phyloP scores from a whole-genome alignment of 2,797 vertebrate genomes.

The Clarias platycephalus region DNA sequence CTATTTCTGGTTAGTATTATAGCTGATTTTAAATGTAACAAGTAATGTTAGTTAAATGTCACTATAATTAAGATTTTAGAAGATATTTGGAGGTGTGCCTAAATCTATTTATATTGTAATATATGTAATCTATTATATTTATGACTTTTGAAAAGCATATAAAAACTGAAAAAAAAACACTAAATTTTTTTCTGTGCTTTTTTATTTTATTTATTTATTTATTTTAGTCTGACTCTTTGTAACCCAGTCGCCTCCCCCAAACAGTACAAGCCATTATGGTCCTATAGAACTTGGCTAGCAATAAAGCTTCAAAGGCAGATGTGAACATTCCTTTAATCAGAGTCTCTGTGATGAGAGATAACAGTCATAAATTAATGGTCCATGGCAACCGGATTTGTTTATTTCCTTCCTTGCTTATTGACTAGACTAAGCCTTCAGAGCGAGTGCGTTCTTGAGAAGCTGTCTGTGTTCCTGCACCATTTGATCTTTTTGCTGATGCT shows the following conservation, averaged over 20 bases:
- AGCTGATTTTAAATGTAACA: background rate
- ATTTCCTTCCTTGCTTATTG: constrained; percentile 23
- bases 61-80: background rate
- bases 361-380: constrained; percentile 68
- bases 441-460: constrained; percentile 38
- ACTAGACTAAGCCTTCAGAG: constrained; percentile 53
- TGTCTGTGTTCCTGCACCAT: constrained; percentile 35
- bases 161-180: background rate
- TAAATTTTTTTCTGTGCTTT: background rate
- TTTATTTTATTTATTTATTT: background rate
- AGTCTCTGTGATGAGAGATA: constrained; percentile 67
- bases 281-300: constrained; percentile 51
- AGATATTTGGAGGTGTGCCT: background rate
- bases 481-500: constrained; percentile 50
- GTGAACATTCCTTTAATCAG: constrained; percentile 66
- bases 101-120: background rate
- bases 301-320: constrained; percentile 65
- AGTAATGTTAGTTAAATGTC: background rate
- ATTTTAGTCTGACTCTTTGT: background rate
- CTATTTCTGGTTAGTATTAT: no score
- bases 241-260: constrained; percentile 37
- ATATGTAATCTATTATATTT: no score
- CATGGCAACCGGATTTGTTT: constrained; percentile 62
- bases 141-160: no score
- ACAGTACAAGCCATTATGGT: constrained; percentile 62